These are phyloP conservation scores for Eristalinus sepulchralis DNA, from an alignment of 2,888 invertebrate species.

Conservation along the genomic window DNA sequence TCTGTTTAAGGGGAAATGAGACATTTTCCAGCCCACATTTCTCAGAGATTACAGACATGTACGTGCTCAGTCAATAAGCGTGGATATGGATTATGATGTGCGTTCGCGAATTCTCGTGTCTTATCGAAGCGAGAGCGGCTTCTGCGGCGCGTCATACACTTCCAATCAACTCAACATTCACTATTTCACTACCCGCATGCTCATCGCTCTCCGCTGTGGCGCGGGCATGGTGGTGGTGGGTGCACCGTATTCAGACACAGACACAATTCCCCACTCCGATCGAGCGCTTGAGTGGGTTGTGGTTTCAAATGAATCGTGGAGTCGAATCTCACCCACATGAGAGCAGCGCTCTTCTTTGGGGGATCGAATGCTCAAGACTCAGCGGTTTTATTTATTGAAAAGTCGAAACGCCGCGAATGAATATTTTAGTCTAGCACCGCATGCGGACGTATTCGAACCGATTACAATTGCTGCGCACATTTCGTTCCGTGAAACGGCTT, in stretches of 20 bases:
- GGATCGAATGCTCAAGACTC: slow-evolving; percentile 76
- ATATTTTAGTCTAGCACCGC: slow-evolving; percentile 77
- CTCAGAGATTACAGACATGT: neutral
- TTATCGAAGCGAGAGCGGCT: neutral
- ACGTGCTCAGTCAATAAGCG: neutral
- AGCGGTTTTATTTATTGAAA: slow-evolving; percentile 73
- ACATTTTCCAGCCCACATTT: slow-evolving; percentile 56
- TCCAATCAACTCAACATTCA: neutral
- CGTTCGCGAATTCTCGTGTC: slow-evolving; percentile 21
- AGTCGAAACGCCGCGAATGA: slow-evolving; percentile 75
- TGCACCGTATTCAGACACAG: slow-evolving; percentile 10
- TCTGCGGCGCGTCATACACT: neutral
- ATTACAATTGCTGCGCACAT: neutral
- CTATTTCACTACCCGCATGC: slow-evolving; percentile 27
- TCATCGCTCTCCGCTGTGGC: neutral
- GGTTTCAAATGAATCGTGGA: slow-evolving; percentile 35
- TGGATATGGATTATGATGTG: neutral
- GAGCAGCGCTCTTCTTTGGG: slow-evolving; percentile 25
- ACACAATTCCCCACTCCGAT: slow-evolving; percentile 39
- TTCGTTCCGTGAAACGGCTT: neutral
- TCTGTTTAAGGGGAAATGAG: slow-evolving; percentile 61
- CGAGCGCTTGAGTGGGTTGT: slow-evolving; percentile 53
- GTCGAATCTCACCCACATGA: slow-evolving; percentile 52
- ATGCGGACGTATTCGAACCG: slow-evolving; percentile 76
- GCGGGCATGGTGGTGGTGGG: neutral